These are phyloP conservation scores for Thera britannica DNA, from an alignment of 2,888 invertebrate genomes.

Conservation along the genomic window DNA sequence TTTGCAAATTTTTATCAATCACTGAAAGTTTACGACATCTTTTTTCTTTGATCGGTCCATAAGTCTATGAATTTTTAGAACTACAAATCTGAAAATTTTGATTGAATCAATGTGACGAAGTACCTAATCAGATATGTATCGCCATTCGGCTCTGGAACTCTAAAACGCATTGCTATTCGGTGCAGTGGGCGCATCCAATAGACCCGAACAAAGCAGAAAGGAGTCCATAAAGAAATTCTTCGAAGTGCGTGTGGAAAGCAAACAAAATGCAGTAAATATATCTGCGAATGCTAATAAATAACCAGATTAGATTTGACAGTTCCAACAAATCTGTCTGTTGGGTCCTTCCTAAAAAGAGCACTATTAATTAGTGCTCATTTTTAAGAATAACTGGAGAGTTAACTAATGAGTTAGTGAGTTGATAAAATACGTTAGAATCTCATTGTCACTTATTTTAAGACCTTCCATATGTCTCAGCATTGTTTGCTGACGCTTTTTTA, in stretches of 20 bases:
- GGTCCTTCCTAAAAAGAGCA: not conserved
- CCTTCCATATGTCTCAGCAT: too few species aligned
- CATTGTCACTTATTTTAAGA: too few species aligned
- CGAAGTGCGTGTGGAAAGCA: constrained; percentile 21
- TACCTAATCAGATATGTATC: not conserved
- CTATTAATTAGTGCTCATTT: not conserved
- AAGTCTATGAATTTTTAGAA: not conserved
- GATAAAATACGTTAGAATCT: too few species aligned
- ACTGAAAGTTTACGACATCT: too few species aligned
- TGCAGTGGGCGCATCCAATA: constrained; percentile 6
- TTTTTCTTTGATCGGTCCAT: not conserved
- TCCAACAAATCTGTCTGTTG: constrained; percentile 8
- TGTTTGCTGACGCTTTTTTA: too few species aligned
- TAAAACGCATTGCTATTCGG: constrained; percentile 1
- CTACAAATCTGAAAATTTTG: not conserved
- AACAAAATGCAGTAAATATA: constrained; percentile 24
- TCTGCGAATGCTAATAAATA: constrained; percentile 23
- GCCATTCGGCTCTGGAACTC: not conserved
- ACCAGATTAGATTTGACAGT: constrained; percentile 25
- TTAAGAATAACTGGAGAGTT: not conserved
- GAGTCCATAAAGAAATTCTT: constrained; percentile 19
- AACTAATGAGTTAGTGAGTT: too few species aligned
- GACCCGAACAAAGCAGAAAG: constrained; percentile 20
- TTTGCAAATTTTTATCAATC: too few species aligned
- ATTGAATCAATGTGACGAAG: not conserved